These are phyloP conservation scores for Drosophila kikkawai DNA, from an alignment of 1,140 invertebrate genomes.

Conservation along the genomic window DNA sequence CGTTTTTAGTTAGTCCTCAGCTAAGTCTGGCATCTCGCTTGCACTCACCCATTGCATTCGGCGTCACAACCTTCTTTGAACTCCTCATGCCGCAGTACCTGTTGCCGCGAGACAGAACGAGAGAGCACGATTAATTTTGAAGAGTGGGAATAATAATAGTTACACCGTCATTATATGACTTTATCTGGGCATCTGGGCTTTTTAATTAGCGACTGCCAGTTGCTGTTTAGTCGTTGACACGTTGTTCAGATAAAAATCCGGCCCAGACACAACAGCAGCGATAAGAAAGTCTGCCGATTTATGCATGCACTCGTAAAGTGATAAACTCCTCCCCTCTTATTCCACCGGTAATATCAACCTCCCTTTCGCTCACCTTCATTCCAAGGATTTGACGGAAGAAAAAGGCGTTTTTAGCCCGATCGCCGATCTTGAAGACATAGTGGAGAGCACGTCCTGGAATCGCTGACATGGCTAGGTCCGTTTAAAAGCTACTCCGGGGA, in stretches of 20 bases:
- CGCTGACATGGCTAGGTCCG: conserved; percentile 40
- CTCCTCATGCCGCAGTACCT: conserved; percentile 98
- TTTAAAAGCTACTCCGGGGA: neutral
- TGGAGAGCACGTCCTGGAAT: conserved; percentile 91
- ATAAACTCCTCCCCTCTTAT: conserved; percentile 39
- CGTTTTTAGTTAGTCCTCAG: neutral
- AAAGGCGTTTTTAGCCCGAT: conserved; percentile 92
- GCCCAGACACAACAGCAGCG: conserved; percentile 17
- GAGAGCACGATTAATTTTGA: conserved; percentile 3
- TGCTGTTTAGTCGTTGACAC: conserved; percentile 14
- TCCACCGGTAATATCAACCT: conserved; percentile 76
- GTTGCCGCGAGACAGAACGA: conserved; percentile 24
- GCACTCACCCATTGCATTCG: conserved; percentile 96
- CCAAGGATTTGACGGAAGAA: conserved; percentile 96
- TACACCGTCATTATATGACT: conserved; percentile 37
- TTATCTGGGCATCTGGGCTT: conserved; percentile 44
- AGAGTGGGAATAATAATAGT: conserved; percentile 8
- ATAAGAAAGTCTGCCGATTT: conserved; percentile 37
- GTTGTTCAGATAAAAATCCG: conserved; percentile 33
- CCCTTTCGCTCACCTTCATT: conserved; percentile 92
- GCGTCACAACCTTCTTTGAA: conserved; percentile 98
- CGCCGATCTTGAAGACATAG: conserved; percentile 97
- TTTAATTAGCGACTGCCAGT: conserved; percentile 45
- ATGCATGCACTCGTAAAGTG: neutral
- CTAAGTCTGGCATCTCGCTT: neutral